Percentiles rank a stretch among this genome's conserved stretches.
Conservation (phyloP, 2,888 invertebrate species). For the Cybosia mesomella region DNA sequence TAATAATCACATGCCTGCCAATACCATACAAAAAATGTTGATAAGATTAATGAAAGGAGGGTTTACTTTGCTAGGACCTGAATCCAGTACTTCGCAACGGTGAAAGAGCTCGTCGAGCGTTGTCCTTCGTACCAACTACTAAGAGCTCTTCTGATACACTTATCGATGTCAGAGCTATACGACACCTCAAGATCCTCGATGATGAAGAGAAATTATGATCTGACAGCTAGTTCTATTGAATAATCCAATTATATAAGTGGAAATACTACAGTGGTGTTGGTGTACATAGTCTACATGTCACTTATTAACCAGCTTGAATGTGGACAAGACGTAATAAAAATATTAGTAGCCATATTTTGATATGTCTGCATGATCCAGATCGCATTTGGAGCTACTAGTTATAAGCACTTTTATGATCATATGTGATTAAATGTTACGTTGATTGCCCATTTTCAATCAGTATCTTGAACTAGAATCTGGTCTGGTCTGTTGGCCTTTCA, state of each 20-base stretch:
- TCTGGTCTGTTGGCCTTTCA: too few relatives aligned
- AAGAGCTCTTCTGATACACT: conserved; percentile 84
- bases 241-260: not conserved
- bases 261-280: too few relatives aligned
- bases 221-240: conserved; percentile 16
- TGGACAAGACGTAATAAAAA: not conserved
- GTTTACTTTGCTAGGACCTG: conserved; percentile 70
- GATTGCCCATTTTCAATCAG: not conserved
- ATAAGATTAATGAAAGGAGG: too few relatives aligned
- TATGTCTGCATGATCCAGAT: not conserved
- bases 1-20: too few relatives aligned
- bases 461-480: not conserved
- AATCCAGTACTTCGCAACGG: conserved; percentile 86
- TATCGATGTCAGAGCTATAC: conserved; percentile 78
- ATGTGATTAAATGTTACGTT: not conserved
- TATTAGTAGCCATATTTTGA: not conserved
- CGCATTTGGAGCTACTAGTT: not conserved
- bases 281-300: not conserved
- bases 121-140: conserved; percentile 91
- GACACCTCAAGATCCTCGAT: conserved; percentile 74
- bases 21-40: too few relatives aligned
- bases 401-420: too few relatives aligned
- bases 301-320: too few relatives aligned
- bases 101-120: conserved; percentile 88
- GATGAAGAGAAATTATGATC: conserved; percentile 73